Conservation (phyloP, 2,113 vertebrate genomes). For the Actinemys pallida region DNA sequence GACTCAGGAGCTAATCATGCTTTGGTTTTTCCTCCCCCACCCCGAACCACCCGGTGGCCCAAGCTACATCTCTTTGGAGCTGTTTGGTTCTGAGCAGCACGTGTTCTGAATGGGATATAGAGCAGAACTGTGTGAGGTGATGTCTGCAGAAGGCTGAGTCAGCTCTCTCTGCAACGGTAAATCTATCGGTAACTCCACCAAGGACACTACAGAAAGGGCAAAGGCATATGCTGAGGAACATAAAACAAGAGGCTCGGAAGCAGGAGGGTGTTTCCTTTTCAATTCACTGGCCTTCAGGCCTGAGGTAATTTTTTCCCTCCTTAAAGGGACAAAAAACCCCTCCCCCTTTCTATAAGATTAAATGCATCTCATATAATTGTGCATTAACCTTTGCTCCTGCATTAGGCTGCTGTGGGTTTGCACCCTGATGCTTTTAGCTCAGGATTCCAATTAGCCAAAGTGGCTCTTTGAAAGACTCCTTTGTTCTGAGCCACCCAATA, state of each 20-base stretch:
- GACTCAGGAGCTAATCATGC: background rate
- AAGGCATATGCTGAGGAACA: background rate
- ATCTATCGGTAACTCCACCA: accelerated
- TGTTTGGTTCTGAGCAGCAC: background rate
- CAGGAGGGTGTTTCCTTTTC: background rate
- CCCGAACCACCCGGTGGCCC: accelerated
- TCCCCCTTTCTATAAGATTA: background rate
- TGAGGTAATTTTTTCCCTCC: background rate
- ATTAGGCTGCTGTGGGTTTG: background rate
- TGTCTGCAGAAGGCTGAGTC: background rate
- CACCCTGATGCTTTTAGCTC: conserved; percentile 59
- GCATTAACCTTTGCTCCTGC: conserved; percentile 71
- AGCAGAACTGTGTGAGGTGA: background rate
- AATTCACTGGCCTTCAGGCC: accelerated
- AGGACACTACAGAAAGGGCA: background rate
- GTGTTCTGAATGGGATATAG: background rate
- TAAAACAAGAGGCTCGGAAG: background rate
- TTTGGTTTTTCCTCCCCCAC: background rate
- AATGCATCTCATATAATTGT: background rate
- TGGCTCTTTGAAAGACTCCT: conserved; percentile 27
- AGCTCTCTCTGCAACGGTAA: background rate
- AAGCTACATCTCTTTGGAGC: background rate
- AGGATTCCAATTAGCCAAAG: conserved; percentile 56
- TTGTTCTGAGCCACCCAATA: background rate
- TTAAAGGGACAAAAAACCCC: background rate